Evolutionary conservation across 1,140 invertebrate genomes (phyloP), one percentile per base, ranked within the genome.

Genomic region (Drosophila carrolli): DNA sequence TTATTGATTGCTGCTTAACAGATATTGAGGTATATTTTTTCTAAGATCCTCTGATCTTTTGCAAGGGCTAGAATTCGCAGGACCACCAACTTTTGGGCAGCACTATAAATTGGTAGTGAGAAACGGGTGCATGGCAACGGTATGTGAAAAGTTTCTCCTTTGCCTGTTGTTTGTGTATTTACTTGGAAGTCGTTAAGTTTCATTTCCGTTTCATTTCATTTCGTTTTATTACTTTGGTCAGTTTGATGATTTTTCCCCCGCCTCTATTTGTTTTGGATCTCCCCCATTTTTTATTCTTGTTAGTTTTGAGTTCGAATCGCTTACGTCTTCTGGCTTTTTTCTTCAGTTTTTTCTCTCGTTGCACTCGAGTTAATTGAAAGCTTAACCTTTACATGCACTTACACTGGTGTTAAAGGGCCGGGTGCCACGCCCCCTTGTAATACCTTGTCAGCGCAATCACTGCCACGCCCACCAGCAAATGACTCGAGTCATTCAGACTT

Each of bases 191-290:
- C 80, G 84, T 88, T 88, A 78, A 82, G 77, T 88, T 88, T 88
- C 84, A 88, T 84, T 88, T 89, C 85, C 84, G 84, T 88, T 88
- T 88, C 84, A 89, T 89, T 80, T 82, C 75, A 75, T 86, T 86
- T 81, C 81, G 73, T 75, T 79, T 89, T 88, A 88, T 88, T 88
- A 81, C 77, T 81, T 89, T 89, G 80, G 84, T 88, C 84, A 88
- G 73, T 81, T 89, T 67, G 40, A 56, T 62, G 61, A 68, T 83
- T 58, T 56, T 56, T 43, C 4, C 23, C 14, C 16, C 0, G 6
- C 23, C 32, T 40, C 5, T 35, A 35, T 47, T 68, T 40, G 35
- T 43, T 62, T 1, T 54, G 10, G 10, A 8, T 43, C 4, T 67
- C 35, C 23, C 63, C 13, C 41, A 8, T 37, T 29, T 55, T 61